Evolutionary conservation across 2,888 invertebrate species (phyloP).

Genomic region (Leptarthrus brevirostris): DNA sequence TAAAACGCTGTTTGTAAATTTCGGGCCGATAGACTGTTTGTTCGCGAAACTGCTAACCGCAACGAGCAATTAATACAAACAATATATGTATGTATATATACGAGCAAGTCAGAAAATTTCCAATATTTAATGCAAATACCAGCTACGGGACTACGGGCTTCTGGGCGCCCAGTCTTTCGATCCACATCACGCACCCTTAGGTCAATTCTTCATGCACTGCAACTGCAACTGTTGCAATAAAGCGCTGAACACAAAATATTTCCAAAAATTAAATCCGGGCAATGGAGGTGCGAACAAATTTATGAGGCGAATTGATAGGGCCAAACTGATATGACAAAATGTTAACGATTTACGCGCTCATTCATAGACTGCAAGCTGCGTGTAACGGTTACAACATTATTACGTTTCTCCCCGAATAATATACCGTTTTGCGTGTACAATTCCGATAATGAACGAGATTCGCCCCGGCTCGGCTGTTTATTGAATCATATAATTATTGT

Average conservation of each 20-base stretch:
- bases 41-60: slow-evolving; percentile 20
- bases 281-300: slow-evolving; percentile 40
- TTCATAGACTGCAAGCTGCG: slow-evolving; percentile 32
- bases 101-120: neutral
- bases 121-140: slow-evolving; percentile 44
- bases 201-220: slow-evolving; percentile 29
- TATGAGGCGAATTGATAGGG: slow-evolving; percentile 42
- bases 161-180: no score
- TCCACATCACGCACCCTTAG: neutral
- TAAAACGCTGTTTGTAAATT: slow-evolving; percentile 22
- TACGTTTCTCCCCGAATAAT: slow-evolving; percentile 12
- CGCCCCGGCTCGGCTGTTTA: slow-evolving; percentile 24
- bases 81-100: neutral
- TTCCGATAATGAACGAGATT: slow-evolving; percentile 41
- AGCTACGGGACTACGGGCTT: no score
- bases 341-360: slow-evolving; percentile 41
- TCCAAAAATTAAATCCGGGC: slow-evolving; percentile 43
- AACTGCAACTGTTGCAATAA: slow-evolving; percentile 37
- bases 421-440: slow-evolving; percentile 33
- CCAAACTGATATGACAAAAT: slow-evolving; percentile 41
- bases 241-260: slow-evolving; percentile 28
- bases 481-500: slow-evolving; percentile 42
- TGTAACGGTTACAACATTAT: slow-evolving; percentile 26
- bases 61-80: slow-evolving; percentile 38
- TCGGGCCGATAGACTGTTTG: slow-evolving; percentile 8